Conservation (phyloP, 2,113 vertebrate species). For the Larimichthys polyactis region DNA sequence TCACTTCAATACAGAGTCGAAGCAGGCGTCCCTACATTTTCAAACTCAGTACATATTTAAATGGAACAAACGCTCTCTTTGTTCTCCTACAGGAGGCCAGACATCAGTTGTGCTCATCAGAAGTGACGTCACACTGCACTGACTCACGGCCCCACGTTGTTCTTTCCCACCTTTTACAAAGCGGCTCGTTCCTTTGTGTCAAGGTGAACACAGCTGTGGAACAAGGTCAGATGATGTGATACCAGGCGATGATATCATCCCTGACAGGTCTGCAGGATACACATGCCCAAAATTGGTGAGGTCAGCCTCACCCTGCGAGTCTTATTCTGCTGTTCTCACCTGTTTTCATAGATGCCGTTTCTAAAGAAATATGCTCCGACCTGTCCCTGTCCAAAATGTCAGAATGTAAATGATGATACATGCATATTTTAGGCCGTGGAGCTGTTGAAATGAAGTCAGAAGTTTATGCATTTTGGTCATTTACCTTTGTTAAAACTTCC, state of each 20-base stretch:
- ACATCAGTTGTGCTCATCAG: neutral
- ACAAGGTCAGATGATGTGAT: conserved; percentile 45
- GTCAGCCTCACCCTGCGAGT: conserved; percentile 37
- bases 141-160: conserved; percentile 30
- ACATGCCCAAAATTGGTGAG: conserved; percentile 29
- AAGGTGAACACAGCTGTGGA: conserved; percentile 50
- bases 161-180: neutral
- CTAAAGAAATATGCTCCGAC: neutral
- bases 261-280: conserved; percentile 9
- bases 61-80: neutral
- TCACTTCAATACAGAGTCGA: neutral
- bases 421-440: neutral
- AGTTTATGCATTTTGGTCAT: neutral
- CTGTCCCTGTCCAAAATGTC: neutral
- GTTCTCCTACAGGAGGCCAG: neutral
- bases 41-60: neutral
- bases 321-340: conserved; percentile 1
- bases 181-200: conserved; percentile 27
- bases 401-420: neutral
- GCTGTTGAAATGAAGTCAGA: neutral
- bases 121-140: conserved; percentile 38
- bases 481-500: neutral
- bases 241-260: conserved; percentile 53
- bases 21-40: neutral
- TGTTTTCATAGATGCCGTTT: neutral